Percentiles rank a stretch among this genome's conserved stretches.
Conservation (phyloP, 2,113 vertebrate species). For the Holacanthus passer region DNA sequence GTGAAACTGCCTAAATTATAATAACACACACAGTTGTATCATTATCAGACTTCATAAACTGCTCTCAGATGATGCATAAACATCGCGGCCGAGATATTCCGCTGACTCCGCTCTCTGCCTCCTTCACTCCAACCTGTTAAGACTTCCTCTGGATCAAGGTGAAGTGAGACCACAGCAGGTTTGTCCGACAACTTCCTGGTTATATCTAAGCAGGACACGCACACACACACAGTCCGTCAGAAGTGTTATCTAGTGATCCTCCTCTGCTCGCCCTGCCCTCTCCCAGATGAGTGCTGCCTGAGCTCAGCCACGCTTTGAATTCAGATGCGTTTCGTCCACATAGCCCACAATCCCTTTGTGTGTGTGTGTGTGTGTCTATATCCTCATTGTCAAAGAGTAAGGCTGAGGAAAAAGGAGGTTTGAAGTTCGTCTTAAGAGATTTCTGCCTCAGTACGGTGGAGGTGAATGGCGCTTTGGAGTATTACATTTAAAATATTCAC, state of each 20-base stretch:
- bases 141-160: constrained; percentile 24
- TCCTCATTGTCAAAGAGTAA: neutral
- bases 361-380: neutral
- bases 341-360: neutral
- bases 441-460: neutral
- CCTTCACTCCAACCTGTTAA: neutral
- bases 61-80: constrained; percentile 29
- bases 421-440: neutral
- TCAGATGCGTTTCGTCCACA: constrained; percentile 12
- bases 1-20: constrained; percentile 40
- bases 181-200: constrained; percentile 11
- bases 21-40: constrained; percentile 13
- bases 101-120: neutral
- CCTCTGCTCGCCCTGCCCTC: constrained; percentile 24
- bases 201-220: neutral
- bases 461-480: neutral
- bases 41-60: constrained; percentile 15
- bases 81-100: neutral
- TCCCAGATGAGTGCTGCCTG: constrained; percentile 5
- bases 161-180: constrained; percentile 9
- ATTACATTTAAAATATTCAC: neutral
- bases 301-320: constrained; percentile 38
- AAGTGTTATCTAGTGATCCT: constrained; percentile 1
- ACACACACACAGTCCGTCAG: constrained; percentile 22
- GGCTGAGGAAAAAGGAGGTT: neutral